phyloP scores from a whole-genome alignment of 2,113 vertebrate genomes.

The Peromyscus maniculatus region DNA sequence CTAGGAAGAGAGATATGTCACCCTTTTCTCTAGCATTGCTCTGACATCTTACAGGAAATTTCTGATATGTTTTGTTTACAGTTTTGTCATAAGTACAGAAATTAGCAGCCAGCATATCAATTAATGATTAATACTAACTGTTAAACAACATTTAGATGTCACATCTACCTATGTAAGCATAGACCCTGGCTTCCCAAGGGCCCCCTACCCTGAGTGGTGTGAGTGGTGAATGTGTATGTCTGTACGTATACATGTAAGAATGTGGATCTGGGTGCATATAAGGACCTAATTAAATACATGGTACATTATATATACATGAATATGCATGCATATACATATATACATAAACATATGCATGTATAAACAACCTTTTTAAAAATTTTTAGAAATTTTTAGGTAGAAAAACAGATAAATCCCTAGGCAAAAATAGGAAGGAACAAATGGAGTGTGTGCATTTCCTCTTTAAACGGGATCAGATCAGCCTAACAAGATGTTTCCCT shows the following conservation, averaged over 20 bases:
- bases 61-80: background rate
- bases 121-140: conserved; percentile 20
- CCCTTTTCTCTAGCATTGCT: background rate
- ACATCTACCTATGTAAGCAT: background rate
- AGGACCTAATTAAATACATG: background rate
- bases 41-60: conserved; percentile 51
- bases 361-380: background rate
- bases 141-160: conserved; percentile 36
- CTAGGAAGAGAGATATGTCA: background rate
- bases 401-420: conserved; percentile 49
- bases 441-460: conserved; percentile 74
- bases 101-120: conserved; percentile 6
- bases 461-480: conserved; percentile 81
- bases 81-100: conserved; percentile 42
- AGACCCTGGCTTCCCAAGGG: background rate
- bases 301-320: background rate
- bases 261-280: background rate
- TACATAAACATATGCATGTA: background rate
- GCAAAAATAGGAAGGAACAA: conserved; percentile 64
- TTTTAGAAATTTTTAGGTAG: background rate
- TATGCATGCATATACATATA: background rate
- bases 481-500: conserved; percentile 84
- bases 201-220: background rate
- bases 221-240: background rate
- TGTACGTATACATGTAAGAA: background rate